phyloP scores from a whole-genome alignment of 2,888 invertebrate species.

The Drosophila emarginata region DNA sequence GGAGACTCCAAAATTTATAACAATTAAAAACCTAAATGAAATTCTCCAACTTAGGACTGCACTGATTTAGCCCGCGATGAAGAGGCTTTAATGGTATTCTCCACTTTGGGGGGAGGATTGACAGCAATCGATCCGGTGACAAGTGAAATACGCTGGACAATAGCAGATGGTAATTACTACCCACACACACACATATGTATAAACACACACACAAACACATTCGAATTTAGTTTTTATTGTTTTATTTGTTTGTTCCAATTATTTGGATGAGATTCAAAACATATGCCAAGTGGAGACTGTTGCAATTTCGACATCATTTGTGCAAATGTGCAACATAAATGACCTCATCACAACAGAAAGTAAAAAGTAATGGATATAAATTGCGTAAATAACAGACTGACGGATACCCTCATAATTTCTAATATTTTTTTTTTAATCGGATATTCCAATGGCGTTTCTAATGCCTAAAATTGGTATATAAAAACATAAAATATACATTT shows the following conservation, averaged over 20 bases:
- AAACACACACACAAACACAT: background rate
- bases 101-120: slow-evolving; percentile 96
- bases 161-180: slow-evolving; percentile 90
- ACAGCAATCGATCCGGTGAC: slow-evolving; percentile 93
- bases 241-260: slow-evolving; percentile 41
- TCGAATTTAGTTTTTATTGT: slow-evolving; percentile 11
- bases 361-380: background rate
- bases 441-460: too few species aligned
- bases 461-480: too few species aligned
- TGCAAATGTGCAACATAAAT: slow-evolving; percentile 53
- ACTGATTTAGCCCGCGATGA: slow-evolving; percentile 88
- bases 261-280: slow-evolving; percentile 45
- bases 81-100: slow-evolving; percentile 91
- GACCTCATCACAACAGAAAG: slow-evolving; percentile 27
- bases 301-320: slow-evolving; percentile 49
- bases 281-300: slow-evolving; percentile 49
- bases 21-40: slow-evolving; percentile 23
- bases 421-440: too few species aligned
- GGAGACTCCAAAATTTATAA: background rate
- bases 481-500: too few species aligned
- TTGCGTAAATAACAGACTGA: background rate
- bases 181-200: background rate
- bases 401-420: too few species aligned
- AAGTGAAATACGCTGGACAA: slow-evolving; percentile 94
- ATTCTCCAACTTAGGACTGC: slow-evolving; percentile 79